Evolutionary conservation across 2,888 invertebrate species (phyloP).

Genomic region (Nomada fabriciana): DNA sequence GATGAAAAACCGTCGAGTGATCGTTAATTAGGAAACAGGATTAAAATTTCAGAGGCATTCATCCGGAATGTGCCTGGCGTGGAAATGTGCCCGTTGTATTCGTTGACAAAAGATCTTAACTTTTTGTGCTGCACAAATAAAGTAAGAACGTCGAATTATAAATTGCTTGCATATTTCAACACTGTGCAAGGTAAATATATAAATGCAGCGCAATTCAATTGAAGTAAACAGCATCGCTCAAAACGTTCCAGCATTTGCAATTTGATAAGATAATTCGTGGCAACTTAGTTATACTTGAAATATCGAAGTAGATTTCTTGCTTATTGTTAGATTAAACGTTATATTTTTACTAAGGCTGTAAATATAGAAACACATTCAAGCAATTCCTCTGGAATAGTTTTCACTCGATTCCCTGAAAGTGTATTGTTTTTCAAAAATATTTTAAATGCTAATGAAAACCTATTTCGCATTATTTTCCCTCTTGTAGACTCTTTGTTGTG

Average conservation of each 20-base stretch:
- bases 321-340: not conserved
- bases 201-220: not conserved
- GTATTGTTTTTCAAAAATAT: too few relatives aligned
- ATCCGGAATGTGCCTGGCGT: not conserved
- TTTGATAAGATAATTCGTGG: not conserved
- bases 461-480: too few relatives aligned
- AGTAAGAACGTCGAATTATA: constrained; percentile 5
- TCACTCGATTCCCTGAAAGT: too few relatives aligned
- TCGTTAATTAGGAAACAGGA: constrained; percentile 37
- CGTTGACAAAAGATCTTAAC: constrained; percentile 8
- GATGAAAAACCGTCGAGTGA: not conserved
- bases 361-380: too few relatives aligned
- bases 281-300: not conserved
- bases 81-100: constrained; percentile 21
- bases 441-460: too few relatives aligned
- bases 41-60: constrained; percentile 10
- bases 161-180: not conserved
- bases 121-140: not conserved
- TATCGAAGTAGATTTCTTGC: not conserved
- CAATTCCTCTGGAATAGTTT: too few relatives aligned
- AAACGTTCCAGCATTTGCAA: not conserved
- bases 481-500: too few relatives aligned
- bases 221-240: not conserved
- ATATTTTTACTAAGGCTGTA: not conserved
- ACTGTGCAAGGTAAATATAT: not conserved